Evolutionary conservation across 2,113 vertebrate species (phyloP), one percentile per base, ranked within the genome.

Genomic region (Vidua chalybeata): DNA sequence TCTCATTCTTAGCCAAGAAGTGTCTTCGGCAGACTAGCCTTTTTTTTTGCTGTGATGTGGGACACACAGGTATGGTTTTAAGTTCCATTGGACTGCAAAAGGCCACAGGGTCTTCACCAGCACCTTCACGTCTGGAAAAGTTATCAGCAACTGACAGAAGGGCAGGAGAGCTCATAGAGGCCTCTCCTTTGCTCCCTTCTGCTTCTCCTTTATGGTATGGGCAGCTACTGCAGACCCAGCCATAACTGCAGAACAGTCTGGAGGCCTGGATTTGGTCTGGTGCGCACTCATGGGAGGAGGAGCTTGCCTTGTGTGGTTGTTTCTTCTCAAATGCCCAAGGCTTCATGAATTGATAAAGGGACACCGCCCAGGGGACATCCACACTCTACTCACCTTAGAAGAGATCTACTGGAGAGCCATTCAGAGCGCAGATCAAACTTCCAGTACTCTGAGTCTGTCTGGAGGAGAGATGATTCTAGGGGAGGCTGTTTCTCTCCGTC

Each of bases 241-340:
- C 18, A 0, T 14, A 28, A 30, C 22, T 62, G 51, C 23, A 35
- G 63, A 17, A 5, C 10, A 19, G 21, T 27, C 19, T 15, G 23
- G 37, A 6, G 59, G 21, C 24, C 48, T 51, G 35, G 21, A 7
- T 56, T 28, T 37, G 17, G 24, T 21, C 11, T 2, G 6, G 52
- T 0, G 12, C 5, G 9, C 1, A 0, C 6, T 27, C 23, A 4
- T 0, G 1, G 31, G 21, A n/a, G 15, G 19, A 66, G 30, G 18
- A n/a, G 43, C 26, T 31, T 51, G 33, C 13, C 9, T 4, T 15
- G 12, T 17, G 6, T 5, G 33, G 7, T 1, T 58, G 24, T 31
- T 22, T 61, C 11, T 24, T 27, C 39, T 48, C 41, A 28, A 39
- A 2, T 11, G 9, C 7, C 1, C 37, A 12, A 56, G 11, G 16